Conservation (phyloP, 1,140 invertebrate species). For the Neocloeon triangulifer region DNA sequence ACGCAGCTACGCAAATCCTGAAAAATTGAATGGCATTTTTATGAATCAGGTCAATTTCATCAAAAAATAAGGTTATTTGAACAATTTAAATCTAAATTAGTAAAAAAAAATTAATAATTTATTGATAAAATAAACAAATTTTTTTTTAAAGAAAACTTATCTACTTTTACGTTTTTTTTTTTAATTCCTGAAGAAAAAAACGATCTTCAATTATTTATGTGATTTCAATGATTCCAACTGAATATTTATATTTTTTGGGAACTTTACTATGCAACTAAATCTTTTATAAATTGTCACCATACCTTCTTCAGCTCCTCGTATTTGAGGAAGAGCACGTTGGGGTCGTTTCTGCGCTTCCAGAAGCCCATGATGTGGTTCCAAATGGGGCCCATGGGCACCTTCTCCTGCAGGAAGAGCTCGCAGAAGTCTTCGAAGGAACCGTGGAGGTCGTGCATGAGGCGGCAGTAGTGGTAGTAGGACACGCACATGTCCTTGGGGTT, state of each 20-base stretch:
- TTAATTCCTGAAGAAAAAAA: no score
- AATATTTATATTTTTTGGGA: not conserved
- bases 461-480: conserved; percentile 73
- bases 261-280: not conserved
- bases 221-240: not conserved
- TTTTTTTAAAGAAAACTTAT: no score
- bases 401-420: conserved; percentile 46
- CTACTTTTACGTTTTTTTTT: no score
- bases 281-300: no score
- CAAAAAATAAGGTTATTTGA: no score
- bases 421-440: conserved; percentile 62
- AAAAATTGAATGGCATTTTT: conserved; percentile 7
- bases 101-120: no score
- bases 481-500: conserved; percentile 89
- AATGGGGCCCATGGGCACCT: conserved; percentile 39
- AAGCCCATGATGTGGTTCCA: conserved; percentile 45
- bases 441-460: conserved; percentile 39
- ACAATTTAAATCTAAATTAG: no score
- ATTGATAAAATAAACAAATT: no score
- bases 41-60: no score
- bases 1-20: conserved; percentile 36
- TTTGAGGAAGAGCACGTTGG: conserved; percentile 56
- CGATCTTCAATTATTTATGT: not conserved
- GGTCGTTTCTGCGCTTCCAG: conserved; percentile 46
- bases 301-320: conserved; percentile 67